Conservation (phyloP, 30 jellyfish, hydroid and myxozoan species). For the Cassiopea xamachana region DNA sequence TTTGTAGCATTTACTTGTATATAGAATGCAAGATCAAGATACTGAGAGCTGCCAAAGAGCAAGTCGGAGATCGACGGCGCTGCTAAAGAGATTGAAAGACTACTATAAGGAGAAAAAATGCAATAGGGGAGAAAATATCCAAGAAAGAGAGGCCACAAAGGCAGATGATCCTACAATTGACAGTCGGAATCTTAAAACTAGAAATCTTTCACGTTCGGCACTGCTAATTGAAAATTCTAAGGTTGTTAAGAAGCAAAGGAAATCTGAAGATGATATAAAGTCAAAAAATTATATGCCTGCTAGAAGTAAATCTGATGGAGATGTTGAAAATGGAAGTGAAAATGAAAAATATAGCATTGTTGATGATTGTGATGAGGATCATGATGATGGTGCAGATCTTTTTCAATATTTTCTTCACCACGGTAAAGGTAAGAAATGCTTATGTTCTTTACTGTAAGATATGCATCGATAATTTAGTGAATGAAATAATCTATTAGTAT, state of each 20-base stretch:
- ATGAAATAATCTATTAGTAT: neutral
- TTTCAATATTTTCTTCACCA: slow-evolving; percentile 5
- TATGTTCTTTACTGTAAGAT: neutral
- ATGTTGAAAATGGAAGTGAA: neutral
- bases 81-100: slow-evolving; percentile 23
- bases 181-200: slow-evolving; percentile 2
- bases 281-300: neutral
- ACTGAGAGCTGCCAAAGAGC: slow-evolving; percentile 23
- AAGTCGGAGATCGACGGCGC: slow-evolving; percentile 21
- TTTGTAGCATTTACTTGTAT: neutral
- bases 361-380: neutral
- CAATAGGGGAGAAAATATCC: neutral
- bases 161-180: neutral
- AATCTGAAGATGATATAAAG: slow-evolving; percentile 37
- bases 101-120: neutral
- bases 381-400: slow-evolving; percentile 23
- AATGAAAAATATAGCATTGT: neutral
- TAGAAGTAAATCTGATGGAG: slow-evolving; percentile 1
- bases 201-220: slow-evolving; percentile 31
- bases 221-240: slow-evolving; percentile 30
- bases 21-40: slow-evolving; percentile 21
- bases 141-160: neutral
- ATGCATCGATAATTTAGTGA: too few relatives aligned
- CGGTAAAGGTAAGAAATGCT: slow-evolving; percentile 2
- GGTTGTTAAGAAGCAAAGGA: slow-evolving; percentile 19